Evolutionary conservation across 2,888 invertebrate species (phyloP), one percentile per base, ranked within the genome.

Genomic region (Criorhina ranunculi): DNA sequence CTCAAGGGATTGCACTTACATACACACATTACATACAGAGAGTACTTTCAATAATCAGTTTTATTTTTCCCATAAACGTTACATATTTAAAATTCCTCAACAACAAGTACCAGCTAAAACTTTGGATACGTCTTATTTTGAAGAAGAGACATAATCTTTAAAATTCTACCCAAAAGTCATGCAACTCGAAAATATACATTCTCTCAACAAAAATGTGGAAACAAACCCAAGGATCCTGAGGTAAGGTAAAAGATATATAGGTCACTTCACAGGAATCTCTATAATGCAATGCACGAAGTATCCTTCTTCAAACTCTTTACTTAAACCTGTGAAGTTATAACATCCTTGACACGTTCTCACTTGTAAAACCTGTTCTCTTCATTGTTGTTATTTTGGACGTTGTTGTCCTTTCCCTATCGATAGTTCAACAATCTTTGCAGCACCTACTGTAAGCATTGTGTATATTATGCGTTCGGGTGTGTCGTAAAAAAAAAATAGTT

Each of bases 341-440:
- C 59, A 66, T 66, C 72, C 82, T 72, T 77, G 70, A 82, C 77
- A 77, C 82, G 46, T 77, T 66, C 81, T 76, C 70, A 66, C 64
- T 67, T 66, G 62, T 46, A 24, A 46, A 66, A 59, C 40, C 51
- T 57, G 57, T 12, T 70, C 29, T 35, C 49, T 17, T 8, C 8
- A 44, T 60, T 59, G 59, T 53, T 9, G 80, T 49, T 60, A 33
- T 31, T 42, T 49, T 24, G 24, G 24, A 4, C n/a, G n/a, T 60
- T 11, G 19, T 55, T 40, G 3, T 24, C 44, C 24, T 4, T 37
- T 70, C 35, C 12, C 17, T 60, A n/a, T 42, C 37, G 29, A 57
- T 57, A 69, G 53, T 77, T 69, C 60, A 46, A 55, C 77, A 24
- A 24, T 3, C 4, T 4, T 40, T 60, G 15, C 17, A 33, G 15